These are phyloP conservation scores for Sebastiscus tertius DNA, from an alignment of 2,797 vertebrate species.

Conservation along the genomic window DNA sequence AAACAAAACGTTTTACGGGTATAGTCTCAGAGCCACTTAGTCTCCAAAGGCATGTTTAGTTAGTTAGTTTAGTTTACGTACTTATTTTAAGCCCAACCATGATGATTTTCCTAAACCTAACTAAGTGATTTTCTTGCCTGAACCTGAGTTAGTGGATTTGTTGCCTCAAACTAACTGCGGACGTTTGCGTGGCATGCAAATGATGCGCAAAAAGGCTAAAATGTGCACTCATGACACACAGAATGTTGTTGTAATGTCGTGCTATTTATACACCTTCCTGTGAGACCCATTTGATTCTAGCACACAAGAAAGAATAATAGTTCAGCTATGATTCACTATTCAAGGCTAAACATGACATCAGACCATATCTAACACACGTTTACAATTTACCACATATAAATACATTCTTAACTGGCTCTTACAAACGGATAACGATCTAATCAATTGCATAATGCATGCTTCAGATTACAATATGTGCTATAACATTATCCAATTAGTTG, in stretches of 20 bases:
- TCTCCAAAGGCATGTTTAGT: background rate
- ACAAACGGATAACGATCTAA: background rate
- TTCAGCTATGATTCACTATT: background rate
- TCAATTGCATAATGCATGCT: background rate
- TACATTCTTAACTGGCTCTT: background rate
- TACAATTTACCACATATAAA: background rate
- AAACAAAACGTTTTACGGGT: background rate
- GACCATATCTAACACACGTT: background rate
- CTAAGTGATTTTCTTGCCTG: too few relatives aligned
- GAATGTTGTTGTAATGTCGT: too few relatives aligned
- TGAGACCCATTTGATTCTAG: background rate
- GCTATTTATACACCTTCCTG: too few relatives aligned
- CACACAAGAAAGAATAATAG: background rate
- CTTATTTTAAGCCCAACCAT: too few relatives aligned
- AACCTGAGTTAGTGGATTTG: too few relatives aligned
- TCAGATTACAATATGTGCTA: slow-evolving; percentile 4
- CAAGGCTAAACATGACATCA: background rate
- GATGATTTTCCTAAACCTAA: too few relatives aligned
- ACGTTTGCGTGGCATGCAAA: too few relatives aligned
- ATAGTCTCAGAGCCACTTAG: background rate
- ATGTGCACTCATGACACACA: too few relatives aligned
- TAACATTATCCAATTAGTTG: slow-evolving; percentile 24
- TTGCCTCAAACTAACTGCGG: too few relatives aligned
- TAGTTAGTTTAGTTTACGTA: too few relatives aligned
- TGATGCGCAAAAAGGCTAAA: too few relatives aligned